A percentile compares a stretch with the other conserved stretches of the same genome.
phyloP scores from a whole-genome alignment of 2,113 vertebrate genomes.

The Megaleporinus macrocephalus region DNA sequence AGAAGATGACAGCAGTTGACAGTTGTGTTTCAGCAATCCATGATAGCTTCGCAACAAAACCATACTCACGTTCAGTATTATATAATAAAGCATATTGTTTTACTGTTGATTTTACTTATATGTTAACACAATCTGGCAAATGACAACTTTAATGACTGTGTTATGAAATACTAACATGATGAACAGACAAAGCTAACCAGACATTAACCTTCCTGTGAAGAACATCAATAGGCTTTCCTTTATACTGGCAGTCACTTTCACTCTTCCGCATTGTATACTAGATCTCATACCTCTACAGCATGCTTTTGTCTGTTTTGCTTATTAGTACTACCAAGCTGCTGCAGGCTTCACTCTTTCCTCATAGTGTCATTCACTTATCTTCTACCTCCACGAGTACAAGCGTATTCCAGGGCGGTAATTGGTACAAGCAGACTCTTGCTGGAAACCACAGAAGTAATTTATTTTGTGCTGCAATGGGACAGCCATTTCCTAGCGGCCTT shows the following conservation, averaged over 20 bases:
- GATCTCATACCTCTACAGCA: not conserved
- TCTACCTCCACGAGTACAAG: not conserved
- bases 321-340: not conserved
- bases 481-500: not conserved
- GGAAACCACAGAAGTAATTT: not conserved
- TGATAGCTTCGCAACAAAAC: too few species aligned
- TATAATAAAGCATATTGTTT: too few species aligned
- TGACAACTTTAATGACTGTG: too few species aligned
- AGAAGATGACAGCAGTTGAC: too few species aligned
- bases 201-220: too few species aligned
- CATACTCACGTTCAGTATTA: too few species aligned
- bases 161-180: too few species aligned
- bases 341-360: not conserved
- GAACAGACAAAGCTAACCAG: too few species aligned
- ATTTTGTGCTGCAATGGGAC: not conserved
- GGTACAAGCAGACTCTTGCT: slow-evolving; percentile 18
- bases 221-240: too few species aligned
- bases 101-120: too few species aligned
- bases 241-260: not conserved
- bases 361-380: not conserved
- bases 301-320: not conserved
- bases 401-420: slow-evolving; percentile 8
- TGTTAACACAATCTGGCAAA: too few species aligned
- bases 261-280: not conserved
- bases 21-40: too few species aligned